Evolutionary conservation across 2,113 vertebrate species (phyloP).

Genomic region (Sphyrna mokarran): DNA sequence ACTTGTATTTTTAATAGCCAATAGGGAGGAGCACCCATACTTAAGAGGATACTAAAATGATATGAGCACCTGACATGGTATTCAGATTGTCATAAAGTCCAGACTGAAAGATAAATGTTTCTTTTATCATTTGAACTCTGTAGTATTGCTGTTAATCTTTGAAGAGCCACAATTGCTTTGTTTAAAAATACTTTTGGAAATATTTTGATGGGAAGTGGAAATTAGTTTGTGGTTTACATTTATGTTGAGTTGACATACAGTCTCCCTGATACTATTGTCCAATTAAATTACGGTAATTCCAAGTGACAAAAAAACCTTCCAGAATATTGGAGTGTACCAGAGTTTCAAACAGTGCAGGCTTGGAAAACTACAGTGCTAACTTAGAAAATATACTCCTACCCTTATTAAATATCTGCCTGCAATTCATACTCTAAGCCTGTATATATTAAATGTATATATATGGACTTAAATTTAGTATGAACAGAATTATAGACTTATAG

Average conservation of each 20-base stretch:
- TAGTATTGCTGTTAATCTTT: background rate
- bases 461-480: background rate
- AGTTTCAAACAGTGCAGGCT: background rate
- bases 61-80: background rate
- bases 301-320: background rate
- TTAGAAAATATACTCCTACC: background rate
- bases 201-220: background rate
- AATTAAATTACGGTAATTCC: background rate
- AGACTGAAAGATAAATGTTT: background rate
- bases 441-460: background rate
- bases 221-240: background rate
- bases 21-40: background rate
- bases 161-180: background rate
- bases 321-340: background rate
- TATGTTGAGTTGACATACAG: background rate
- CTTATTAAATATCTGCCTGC: background rate
- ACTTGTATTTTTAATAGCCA: background rate
- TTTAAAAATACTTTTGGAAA: background rate
- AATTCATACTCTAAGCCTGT: background rate
- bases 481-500: background rate
- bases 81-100: background rate
- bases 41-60: background rate
- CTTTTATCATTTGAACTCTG: background rate
- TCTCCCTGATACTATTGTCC: background rate
- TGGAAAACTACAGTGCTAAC: too few relatives aligned